phyloP scores from a whole-genome alignment of 1,140 invertebrate species.

The Drosophila willistoni region DNA sequence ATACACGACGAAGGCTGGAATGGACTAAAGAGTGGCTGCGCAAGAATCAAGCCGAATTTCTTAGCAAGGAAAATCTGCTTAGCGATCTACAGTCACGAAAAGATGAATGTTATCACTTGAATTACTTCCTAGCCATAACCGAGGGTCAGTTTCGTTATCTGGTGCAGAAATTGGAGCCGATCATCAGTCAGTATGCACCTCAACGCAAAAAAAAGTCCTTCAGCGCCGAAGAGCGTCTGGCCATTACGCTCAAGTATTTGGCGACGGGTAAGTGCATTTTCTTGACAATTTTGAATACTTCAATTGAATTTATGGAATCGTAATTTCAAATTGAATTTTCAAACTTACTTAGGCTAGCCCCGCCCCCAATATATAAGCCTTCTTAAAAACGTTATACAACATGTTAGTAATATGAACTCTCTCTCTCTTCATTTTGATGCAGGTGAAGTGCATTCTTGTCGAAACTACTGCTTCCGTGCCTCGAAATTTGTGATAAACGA shows the following conservation, averaged over 20 bases:
- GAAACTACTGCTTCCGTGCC: conserved; percentile 83
- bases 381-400: too few species aligned
- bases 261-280: conserved; percentile 69
- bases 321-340: too few species aligned
- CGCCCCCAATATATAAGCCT: background rate
- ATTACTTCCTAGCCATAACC: conserved; percentile 82
- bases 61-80: conserved; percentile 75
- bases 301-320: too few species aligned
- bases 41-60: conserved; percentile 76
- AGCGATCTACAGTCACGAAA: conserved; percentile 77
- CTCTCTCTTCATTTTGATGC: conserved; percentile 10
- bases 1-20: conserved; percentile 70
- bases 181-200: conserved; percentile 77
- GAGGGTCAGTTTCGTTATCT: conserved; percentile 78
- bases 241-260: conserved; percentile 82
- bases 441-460: conserved; percentile 83
- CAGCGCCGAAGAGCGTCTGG: conserved; percentile 79
- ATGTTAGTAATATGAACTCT: conserved; percentile 3
- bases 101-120: conserved; percentile 80
- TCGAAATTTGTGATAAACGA: conserved; percentile 82
- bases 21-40: conserved; percentile 82
- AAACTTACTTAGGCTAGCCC: too few species aligned
- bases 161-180: conserved; percentile 74
- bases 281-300: too few species aligned
- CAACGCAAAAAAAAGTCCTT: conserved; percentile 81